Conservation (phyloP, 2,888 invertebrate species). For the Oscheius onirici region DNA sequence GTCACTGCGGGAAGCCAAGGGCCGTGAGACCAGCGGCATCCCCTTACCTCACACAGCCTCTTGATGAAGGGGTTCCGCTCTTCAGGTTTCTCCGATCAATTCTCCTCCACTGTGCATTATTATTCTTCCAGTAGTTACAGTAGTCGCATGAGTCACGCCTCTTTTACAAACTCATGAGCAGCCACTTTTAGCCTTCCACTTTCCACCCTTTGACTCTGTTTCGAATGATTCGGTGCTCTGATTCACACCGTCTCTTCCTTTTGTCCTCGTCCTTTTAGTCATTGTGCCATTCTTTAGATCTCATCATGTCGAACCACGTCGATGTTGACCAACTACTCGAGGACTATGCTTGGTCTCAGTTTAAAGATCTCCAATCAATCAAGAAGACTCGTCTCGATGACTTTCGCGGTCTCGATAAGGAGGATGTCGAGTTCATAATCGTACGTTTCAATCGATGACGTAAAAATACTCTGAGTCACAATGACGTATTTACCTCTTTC, state of each 20-base stretch:
- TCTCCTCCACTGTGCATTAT: too few species aligned
- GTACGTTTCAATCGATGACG: slow-evolving; percentile 37
- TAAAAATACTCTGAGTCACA: not conserved
- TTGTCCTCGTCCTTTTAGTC: not conserved
- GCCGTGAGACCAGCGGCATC: too few species aligned
- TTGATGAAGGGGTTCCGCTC: too few species aligned
- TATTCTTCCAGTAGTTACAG: too few species aligned
- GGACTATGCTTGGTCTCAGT: slow-evolving; percentile 70
- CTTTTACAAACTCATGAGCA: too few species aligned
- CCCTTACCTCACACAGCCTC: too few species aligned
- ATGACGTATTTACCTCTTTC: not conserved
- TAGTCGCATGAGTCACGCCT: too few species aligned
- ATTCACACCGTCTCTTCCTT: not conserved
- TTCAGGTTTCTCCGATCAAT: too few species aligned
- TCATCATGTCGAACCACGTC: slow-evolving; percentile 57
- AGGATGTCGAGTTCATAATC: slow-evolving; percentile 69
- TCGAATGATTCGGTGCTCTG: not conserved
- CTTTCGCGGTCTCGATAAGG: slow-evolving; percentile 65
- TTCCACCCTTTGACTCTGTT: too few species aligned
- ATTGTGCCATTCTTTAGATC: not conserved
- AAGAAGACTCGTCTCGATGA: slow-evolving; percentile 65
- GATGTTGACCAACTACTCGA: slow-evolving; percentile 70
- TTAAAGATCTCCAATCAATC: slow-evolving; percentile 64
- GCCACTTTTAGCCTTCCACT: too few species aligned
- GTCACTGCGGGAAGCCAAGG: slow-evolving; percentile 22